These are phyloP conservation scores for Rhagoletis pomonella DNA, from an alignment of 1,140 invertebrate genomes.

Conservation along the genomic window DNA sequence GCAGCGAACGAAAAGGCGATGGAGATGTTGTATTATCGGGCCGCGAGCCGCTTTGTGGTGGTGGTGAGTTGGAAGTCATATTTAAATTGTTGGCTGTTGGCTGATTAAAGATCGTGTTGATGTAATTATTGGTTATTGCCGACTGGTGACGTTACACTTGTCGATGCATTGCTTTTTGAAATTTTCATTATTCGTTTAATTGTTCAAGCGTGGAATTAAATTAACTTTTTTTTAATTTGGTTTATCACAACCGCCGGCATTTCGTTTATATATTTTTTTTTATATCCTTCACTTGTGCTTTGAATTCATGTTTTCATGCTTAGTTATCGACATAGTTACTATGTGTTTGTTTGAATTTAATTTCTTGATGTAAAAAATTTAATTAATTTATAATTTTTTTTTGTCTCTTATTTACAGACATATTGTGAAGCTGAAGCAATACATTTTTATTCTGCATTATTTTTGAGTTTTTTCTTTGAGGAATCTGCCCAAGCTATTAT, in stretches of 20 bases:
- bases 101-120: neutral
- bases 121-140: neutral
- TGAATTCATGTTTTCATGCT: neutral
- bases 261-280: neutral
- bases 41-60: neutral
- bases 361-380: no score
- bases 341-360: no score
- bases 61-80: constrained; percentile 53
- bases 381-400: no score
- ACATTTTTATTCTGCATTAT: no score
- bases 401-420: no score
- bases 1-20: constrained; percentile 50
- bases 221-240: neutral
- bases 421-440: no score
- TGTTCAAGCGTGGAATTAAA: neutral
- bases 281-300: neutral
- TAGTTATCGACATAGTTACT: no score
- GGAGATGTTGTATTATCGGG: constrained; percentile 21
- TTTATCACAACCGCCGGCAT: constrained; percentile 19
- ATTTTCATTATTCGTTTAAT: neutral
- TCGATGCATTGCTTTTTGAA: neutral
- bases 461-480: no score
- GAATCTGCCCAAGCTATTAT: no score
- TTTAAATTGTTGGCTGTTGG: neutral
- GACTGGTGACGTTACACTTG: neutral